These are phyloP conservation scores for Meta bourneti DNA, from an alignment of 2,888 invertebrate genomes.

Conservation along the genomic window DNA sequence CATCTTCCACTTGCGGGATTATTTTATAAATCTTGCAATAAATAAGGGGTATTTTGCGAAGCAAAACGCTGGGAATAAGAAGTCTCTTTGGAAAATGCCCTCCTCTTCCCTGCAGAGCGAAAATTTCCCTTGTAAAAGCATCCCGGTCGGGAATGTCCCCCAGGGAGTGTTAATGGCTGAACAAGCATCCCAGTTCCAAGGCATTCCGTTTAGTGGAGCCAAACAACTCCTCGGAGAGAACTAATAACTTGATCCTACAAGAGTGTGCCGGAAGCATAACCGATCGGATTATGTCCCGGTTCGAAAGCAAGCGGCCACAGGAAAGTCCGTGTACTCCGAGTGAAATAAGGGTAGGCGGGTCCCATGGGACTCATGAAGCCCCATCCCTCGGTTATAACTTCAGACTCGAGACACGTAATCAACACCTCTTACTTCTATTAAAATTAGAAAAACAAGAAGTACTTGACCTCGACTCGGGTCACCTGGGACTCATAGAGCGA, in stretches of 20 bases:
- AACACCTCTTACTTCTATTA: conserved; percentile 76
- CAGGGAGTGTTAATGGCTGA: conserved; percentile 69
- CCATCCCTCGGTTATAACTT: conserved; percentile 65
- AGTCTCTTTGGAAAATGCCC: conserved; percentile 23
- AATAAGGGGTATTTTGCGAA: neutral
- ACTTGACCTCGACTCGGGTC: conserved; percentile 51
- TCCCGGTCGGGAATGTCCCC: conserved; percentile 52
- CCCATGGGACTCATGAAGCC: conserved; percentile 58
- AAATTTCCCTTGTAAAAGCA: conserved; percentile 57
- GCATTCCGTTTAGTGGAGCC: conserved; percentile 66
- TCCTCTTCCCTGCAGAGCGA: conserved; percentile 19
- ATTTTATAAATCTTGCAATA: neutral
- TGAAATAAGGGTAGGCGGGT: conserved; percentile 50
- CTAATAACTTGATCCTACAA: conserved; percentile 74
- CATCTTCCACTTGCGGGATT: neutral
- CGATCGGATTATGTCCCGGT: conserved; percentile 73
- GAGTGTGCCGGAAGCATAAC: conserved; percentile 69
- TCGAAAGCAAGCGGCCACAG: conserved; percentile 30
- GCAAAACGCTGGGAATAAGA: neutral
- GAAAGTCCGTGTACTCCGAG: conserved; percentile 52
- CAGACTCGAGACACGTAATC: conserved; percentile 68
- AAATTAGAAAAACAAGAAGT: conserved; percentile 75
- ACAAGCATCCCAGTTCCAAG: conserved; percentile 61
- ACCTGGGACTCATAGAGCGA: conserved; percentile 63
- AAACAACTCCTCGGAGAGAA: conserved; percentile 74